Evolutionary conservation across 2,888 invertebrate genomes (phyloP).

Genomic region (Drosophila acutilabella): DNA sequence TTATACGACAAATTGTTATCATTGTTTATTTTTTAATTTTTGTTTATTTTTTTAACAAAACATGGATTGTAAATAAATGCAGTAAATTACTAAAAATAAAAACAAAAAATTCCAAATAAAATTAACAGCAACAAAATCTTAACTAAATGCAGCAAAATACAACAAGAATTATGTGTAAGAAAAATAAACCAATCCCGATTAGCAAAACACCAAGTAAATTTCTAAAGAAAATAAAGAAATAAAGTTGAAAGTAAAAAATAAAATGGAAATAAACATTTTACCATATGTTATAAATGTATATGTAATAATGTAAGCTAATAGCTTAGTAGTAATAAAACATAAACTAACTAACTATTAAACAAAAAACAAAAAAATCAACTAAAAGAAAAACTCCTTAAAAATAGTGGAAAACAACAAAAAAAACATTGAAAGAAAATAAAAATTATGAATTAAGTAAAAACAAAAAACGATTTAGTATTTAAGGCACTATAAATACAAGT

Average conservation of each 20-base stretch:
- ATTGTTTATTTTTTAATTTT: conserved; percentile 18
- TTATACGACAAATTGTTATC: conserved; percentile 57
- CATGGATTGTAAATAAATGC: conserved; percentile 32
- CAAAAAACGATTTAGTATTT: conserved; percentile 62
- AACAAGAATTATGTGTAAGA: conserved; percentile 38
- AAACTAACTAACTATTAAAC: conserved; percentile 72
- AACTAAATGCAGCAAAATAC: conserved; percentile 45
- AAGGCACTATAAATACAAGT: conserved; percentile 75
- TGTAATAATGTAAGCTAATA: conserved; percentile 69
- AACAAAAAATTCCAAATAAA: conserved; percentile 57
- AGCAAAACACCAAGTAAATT: conserved; percentile 45
- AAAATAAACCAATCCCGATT: conserved; percentile 37
- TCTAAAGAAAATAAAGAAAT: conserved; percentile 24
- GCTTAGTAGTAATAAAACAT: conserved; percentile 62
- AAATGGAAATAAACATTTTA: conserved; percentile 48
- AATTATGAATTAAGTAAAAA: conserved; percentile 40
- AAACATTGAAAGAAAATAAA: conserved; percentile 17
- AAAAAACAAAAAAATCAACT: conserved; percentile 52
- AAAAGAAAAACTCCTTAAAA: conserved; percentile 64
- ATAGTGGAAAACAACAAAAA: conserved; percentile 25
- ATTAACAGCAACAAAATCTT: conserved; percentile 6
- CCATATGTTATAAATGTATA: conserved; percentile 65
- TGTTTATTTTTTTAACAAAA: conserved; percentile 26
- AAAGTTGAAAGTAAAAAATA: conserved; percentile 38
- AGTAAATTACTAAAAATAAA: conserved; percentile 26